Percentiles rank a stretch among this genome's conserved stretches.
phyloP scores from a whole-genome alignment of 2,113 vertebrate genomes.

The Microcebus ravelobensis region DNA sequence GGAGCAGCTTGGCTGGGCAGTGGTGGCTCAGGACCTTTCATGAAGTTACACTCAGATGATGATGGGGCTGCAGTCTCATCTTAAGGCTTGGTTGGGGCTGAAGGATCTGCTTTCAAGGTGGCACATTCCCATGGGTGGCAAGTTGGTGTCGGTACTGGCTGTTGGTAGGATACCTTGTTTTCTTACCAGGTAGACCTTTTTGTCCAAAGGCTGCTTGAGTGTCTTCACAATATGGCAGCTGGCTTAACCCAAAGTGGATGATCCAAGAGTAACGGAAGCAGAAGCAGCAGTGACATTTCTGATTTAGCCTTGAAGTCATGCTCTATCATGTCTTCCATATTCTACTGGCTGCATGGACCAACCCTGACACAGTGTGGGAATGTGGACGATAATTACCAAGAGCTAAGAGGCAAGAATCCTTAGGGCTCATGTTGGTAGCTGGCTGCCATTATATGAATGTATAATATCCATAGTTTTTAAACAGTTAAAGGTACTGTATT shows the following conservation, averaged over 20 bases:
- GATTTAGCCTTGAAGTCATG: not conserved
- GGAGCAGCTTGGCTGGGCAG: not conserved
- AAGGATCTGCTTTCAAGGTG: not conserved
- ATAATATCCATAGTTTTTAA: not conserved
- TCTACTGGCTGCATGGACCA: not conserved
- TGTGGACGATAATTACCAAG: too few relatives aligned
- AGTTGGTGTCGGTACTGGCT: not conserved
- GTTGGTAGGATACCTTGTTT: not conserved
- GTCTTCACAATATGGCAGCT: not conserved
- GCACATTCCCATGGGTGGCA: fast-evolving
- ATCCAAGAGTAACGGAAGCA: not conserved
- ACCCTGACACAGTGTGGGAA: not conserved
- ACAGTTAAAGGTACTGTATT: not conserved
- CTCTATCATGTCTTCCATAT: not conserved
- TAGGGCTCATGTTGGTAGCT: not conserved
- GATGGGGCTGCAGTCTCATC: not conserved
- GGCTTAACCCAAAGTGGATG: not conserved
- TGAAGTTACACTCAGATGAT: not conserved
- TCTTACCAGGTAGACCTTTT: not conserved
- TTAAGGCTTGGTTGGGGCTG: not conserved
- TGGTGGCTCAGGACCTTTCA: fast-evolving
- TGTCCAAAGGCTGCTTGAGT: not conserved
- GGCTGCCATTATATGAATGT: not conserved
- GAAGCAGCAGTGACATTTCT: not conserved
- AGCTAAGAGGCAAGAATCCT: not conserved